Conservation (phyloP, 92 coral and sea anemone species). For the Isaurus tuberculatus region DNA sequence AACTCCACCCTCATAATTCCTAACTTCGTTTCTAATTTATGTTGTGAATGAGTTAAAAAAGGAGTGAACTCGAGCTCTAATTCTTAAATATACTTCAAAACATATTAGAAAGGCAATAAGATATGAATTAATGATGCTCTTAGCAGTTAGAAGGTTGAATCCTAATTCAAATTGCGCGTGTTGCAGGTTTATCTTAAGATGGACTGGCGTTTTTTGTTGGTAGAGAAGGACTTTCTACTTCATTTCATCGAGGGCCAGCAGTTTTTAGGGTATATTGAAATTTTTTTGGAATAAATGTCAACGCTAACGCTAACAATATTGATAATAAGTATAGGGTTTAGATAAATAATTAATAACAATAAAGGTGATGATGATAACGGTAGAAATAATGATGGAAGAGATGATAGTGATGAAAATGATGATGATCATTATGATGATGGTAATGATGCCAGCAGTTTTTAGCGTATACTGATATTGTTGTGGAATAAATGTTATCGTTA, state of each 20-base stretch:
- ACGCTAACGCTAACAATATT: no score
- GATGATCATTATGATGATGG: no score
- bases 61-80: no score
- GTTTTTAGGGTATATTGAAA: conserved; percentile 50
- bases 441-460: conserved; percentile 65
- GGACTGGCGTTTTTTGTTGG: conserved; percentile 86
- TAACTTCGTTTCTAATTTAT: no score
- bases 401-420: background rate
- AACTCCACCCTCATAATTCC: no score
- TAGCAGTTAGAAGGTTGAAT: background rate
- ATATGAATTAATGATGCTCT: background rate
- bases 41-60: no score
- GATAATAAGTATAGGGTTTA: no score
- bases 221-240: conserved; percentile 69
- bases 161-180: background rate
- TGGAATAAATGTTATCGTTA: background rate
- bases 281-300: background rate
- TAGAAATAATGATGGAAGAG: no score
- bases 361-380: no score
- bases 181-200: conserved; percentile 69
- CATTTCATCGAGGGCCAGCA: conserved; percentile 75
- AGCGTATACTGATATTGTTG: conserved; percentile 37
- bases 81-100: no score
- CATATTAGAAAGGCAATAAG: background rate
- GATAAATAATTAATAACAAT: no score